Base-by-base conservation (phyloP, 2,888 invertebrate species). In the Plagodis dolabraria region DNA sequence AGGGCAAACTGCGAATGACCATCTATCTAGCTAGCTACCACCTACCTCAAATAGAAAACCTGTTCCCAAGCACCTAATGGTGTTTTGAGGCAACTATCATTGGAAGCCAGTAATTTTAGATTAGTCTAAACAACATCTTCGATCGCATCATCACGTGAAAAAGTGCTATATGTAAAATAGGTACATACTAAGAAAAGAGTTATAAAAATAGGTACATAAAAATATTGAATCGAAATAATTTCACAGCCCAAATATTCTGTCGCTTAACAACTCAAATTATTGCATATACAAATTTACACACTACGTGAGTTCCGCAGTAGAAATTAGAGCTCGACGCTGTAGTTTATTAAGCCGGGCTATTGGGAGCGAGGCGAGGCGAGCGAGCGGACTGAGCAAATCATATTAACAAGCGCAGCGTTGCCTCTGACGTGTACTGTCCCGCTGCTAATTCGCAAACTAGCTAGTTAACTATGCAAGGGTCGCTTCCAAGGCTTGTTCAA, bases 281-380 rank as follows among this genome's bases (percentile, higher is more conserved):
- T 50, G 36, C 47, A 46, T 49, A 43, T 44, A 11, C 53, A 61
- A 47, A 50, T 61, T 57, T 46, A 61, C 53, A 56, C 36, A 43
- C 11, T 12, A 53, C 56, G 60, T 44, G 50, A 45, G 46, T 53
- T 61, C 53, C 51, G 40, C 53, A 66, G 60, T 53, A 50, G 70
- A 77, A 77, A 77, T 79, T 72, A 75, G 74, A 74, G 69, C 68
- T 72, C 76, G 75, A 73, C 76, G 76, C 65, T 64, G 69, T 65
- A 79, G 82, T 87, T 83, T 83, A 87, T 85, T 83, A 87, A 84
- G 82, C 86, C 81, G 79, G 8, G 60, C 55, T 45, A 56, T 49
- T 45, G 53, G 47, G 51, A 52, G 42, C 50, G 50, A 47, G 48
- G 42, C 50, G 50, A 47, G 48, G 51, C 51, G 52, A 60, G 60